A percentile compares a stretch with the other conserved stretches of the same genome.
Conservation (phyloP, 2,888 invertebrate genomes). For the Eupithecia subumbrata region DNA sequence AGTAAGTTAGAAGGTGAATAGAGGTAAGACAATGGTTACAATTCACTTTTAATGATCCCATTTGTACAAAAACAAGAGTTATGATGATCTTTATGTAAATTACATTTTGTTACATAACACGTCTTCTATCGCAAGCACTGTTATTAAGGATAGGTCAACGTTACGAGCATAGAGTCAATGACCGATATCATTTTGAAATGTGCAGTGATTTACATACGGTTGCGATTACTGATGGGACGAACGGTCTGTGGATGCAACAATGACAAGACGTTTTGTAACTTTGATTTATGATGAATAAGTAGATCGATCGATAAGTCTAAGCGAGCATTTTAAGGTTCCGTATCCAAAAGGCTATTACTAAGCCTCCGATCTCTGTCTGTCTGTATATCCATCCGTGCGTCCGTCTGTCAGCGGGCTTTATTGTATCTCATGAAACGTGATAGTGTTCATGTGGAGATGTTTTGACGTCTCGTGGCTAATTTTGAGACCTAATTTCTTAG, state of each 20-base stretch:
- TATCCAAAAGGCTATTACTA: not conserved
- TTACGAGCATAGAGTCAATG: not conserved
- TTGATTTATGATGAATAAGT: not conserved
- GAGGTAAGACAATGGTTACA: not conserved
- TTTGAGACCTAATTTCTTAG: too few species aligned
- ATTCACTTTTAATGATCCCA: not conserved
- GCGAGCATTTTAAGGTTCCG: not conserved
- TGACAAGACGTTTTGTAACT: not conserved
- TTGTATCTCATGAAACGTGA: not conserved
- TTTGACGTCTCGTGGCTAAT: too few species aligned
- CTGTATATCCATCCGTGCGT: not conserved
- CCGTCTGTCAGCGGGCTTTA: not conserved
- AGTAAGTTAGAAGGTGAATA: too few species aligned
- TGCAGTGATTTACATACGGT: not conserved
- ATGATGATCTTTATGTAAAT: not conserved
- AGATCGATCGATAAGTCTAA: constrained; percentile 4
- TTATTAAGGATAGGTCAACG: not conserved
- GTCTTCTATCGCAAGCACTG: not conserved
- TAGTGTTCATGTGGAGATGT: not conserved
- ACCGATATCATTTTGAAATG: not conserved
- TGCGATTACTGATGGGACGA: not conserved
- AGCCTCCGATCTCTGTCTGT: not conserved
- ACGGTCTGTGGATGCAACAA: not conserved
- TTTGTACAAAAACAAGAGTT: not conserved
- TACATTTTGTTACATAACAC: constrained; percentile 3